Percentiles rank a stretch among this genome's conserved stretches.
Conservation (phyloP, 30 jellyfish, hydroid and myxozoan species). For the Rhopilema esculentum region DNA sequence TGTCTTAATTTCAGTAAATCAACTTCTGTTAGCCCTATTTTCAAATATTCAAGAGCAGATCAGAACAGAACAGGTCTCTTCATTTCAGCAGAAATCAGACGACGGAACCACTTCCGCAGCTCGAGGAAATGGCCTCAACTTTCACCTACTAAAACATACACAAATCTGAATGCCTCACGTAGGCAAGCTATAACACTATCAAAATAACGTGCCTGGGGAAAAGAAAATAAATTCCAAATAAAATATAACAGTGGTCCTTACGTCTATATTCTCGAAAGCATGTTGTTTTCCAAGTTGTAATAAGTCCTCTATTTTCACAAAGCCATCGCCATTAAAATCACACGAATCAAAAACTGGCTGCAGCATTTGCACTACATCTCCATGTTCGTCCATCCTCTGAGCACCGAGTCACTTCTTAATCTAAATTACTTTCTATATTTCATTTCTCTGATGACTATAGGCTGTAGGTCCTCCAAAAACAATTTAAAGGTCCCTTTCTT, state of each 20-base stretch:
- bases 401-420: not conserved
- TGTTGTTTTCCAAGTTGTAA: conserved; percentile 84
- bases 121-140: not conserved
- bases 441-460: not conserved
- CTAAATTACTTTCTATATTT: no score
- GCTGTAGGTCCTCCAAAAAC: not conserved
- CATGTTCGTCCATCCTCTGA: conserved; percentile 58
- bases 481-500: not conserved
- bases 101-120: no score
- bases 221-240: not conserved
- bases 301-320: conserved; percentile 81
- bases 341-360: conserved; percentile 93
- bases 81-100: no score
- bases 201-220: no score
- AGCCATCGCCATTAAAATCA: conserved; percentile 93
- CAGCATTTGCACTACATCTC: conserved; percentile 22
- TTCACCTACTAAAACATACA: not conserved
- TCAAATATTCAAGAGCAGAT: no score
- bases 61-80: no score
- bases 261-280: conserved; percentile 70
- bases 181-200: no score
- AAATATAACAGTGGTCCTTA: not conserved
- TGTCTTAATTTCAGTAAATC: no score
- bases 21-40: no score
- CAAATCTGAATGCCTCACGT: no score